Conservation (phyloP, 2,113 vertebrate genomes). For the Callionymus lyra region DNA sequence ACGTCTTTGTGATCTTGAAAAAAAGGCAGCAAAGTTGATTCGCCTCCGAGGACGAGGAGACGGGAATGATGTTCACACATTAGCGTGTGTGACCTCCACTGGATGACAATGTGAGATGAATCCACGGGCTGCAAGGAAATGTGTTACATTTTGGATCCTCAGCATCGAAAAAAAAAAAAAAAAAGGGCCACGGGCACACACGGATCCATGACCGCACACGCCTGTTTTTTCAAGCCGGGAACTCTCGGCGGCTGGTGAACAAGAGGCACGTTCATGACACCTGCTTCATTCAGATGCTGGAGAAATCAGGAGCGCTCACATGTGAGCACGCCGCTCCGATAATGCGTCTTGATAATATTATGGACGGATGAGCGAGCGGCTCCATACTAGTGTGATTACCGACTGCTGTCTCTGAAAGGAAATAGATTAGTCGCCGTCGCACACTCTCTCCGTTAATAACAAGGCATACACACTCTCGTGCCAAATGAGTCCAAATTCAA, state of each 20-base stretch:
- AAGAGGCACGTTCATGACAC: constrained; percentile 14
- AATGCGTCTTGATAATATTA: constrained; percentile 50
- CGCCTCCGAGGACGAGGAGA: constrained; percentile 24
- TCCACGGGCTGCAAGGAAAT: constrained; percentile 30
- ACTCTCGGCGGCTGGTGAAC: no score
- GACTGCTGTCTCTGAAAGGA: constrained; percentile 43
- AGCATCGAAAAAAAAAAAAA: constrained; percentile 3
- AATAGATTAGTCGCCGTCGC: constrained; percentile 56
- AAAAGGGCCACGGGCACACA: not conserved
- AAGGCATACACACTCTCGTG: constrained; percentile 44
- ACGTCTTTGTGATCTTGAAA: constrained; percentile 8
- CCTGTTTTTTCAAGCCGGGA: not conserved
- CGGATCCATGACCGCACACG: constrained; percentile 4
- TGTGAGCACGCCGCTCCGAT: constrained; percentile 16
- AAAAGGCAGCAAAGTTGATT: constrained; percentile 21
- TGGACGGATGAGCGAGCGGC: constrained; percentile 50
- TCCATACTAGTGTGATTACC: constrained; percentile 47
- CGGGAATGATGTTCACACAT: constrained; percentile 42
- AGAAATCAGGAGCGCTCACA: constrained; percentile 21
- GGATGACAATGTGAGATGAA: constrained; percentile 45
- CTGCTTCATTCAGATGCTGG: constrained; percentile 15
- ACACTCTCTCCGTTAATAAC: constrained; percentile 51
- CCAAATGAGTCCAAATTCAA: no score
- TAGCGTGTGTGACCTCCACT: constrained; percentile 39
- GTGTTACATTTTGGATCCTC: constrained; percentile 20